These are phyloP conservation scores for Hafferia zeledoni DNA, from an alignment of 2,797 vertebrate genomes.

Conservation along the genomic window DNA sequence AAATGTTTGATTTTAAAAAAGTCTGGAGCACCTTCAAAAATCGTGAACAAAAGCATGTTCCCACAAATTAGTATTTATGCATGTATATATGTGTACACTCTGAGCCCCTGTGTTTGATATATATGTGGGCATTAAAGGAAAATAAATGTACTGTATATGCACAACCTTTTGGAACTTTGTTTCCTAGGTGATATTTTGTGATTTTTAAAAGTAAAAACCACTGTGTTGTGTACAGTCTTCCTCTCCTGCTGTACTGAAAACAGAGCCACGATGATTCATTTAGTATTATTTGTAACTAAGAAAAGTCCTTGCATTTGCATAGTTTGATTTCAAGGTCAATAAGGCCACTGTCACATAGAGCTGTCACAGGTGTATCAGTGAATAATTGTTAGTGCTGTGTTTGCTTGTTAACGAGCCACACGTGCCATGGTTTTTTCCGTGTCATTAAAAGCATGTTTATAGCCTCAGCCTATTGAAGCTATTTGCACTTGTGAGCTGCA, in stretches of 20 bases:
- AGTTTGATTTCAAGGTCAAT: neutral
- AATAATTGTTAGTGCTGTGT: neutral
- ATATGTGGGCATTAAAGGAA: neutral
- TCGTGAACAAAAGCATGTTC: neutral
- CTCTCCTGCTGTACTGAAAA: neutral
- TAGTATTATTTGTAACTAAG: neutral
- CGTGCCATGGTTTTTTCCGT: neutral
- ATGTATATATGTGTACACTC: neutral
- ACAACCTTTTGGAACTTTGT: neutral
- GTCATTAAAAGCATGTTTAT: neutral
- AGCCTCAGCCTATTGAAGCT: neutral
- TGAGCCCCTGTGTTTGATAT: neutral
- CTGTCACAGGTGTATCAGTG: neutral
- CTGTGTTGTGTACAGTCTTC: neutral
- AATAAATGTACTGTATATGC: neutral
- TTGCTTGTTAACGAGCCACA: neutral
- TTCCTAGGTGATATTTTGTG: neutral
- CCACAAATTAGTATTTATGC: neutral
- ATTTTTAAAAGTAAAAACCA: neutral
- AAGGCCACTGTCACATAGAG: neutral
- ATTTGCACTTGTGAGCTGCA: neutral
- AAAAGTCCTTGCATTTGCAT: neutral
- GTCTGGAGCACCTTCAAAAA: neutral
- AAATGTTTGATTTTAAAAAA: constrained; percentile 32
- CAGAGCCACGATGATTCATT: neutral